Conservation (phyloP, 2,888 invertebrate species). For the Heliconius charithonia region DNA sequence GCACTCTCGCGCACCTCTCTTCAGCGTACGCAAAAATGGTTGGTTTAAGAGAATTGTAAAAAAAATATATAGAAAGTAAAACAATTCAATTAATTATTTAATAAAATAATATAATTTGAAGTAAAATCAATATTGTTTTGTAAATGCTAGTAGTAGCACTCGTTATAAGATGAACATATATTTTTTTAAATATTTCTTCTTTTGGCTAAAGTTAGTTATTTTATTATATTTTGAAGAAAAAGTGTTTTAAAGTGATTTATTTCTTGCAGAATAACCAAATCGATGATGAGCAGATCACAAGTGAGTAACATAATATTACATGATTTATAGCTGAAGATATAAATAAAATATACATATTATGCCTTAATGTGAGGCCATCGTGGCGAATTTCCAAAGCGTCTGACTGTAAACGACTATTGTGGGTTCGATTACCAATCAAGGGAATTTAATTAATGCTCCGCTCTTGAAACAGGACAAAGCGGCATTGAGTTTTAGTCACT, state of each 20-base stretch:
- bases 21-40: constrained; percentile 5
- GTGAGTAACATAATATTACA: constrained; percentile 63
- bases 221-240: neutral
- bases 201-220: neutral
- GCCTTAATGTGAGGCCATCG: neutral
- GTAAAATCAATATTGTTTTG: neutral
- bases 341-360: neutral
- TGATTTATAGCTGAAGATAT: neutral
- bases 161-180: neutral
- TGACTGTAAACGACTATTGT: neutral
- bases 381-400: neutral
- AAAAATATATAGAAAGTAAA: too few relatives aligned
- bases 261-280: constrained; percentile 67
- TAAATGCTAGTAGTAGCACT: neutral
- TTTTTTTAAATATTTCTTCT: neutral
- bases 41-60: neutral
- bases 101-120: neutral
- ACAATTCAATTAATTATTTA: neutral
- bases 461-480: neutral
- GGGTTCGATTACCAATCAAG: neutral
- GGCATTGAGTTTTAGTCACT: neutral
- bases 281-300: constrained; percentile 80
- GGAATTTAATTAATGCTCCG: neutral
- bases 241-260: neutral
- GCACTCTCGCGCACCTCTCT: constrained; percentile 16